Conservation (phyloP, 2,797 vertebrate species). For the Huso huso region DNA sequence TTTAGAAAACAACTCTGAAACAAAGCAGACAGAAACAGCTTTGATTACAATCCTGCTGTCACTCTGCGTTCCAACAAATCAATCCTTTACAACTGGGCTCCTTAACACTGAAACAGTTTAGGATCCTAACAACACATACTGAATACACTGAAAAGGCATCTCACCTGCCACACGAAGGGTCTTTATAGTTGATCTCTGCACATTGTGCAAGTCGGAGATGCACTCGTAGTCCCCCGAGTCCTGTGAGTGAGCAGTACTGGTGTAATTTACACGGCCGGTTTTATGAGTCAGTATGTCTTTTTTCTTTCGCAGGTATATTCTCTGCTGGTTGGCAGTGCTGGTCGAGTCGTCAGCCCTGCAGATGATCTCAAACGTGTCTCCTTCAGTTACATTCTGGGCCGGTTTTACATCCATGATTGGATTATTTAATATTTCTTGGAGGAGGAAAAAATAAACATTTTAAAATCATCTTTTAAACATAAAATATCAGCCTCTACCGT, state of each 20-base stretch:
- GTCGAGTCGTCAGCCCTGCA: slow-evolving; percentile 25
- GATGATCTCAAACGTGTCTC: slow-evolving; percentile 41
- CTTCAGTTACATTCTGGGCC: slow-evolving; percentile 41
- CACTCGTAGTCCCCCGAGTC: slow-evolving; percentile 43
- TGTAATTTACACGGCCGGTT: slow-evolving; percentile 19
- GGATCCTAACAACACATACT: neutral
- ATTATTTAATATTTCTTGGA: slow-evolving; percentile 39
- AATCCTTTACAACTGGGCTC: neutral
- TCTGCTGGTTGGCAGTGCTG: accelerated
- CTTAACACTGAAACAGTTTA: neutral
- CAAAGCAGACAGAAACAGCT: neutral
- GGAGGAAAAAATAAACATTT: slow-evolving; percentile 11
- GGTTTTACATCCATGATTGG: slow-evolving; percentile 39
- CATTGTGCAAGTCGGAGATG: slow-evolving; percentile 7
- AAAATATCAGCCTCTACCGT: no score
- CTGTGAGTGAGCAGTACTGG: slow-evolving; percentile 16
- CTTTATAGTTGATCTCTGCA: slow-evolving; percentile 22
- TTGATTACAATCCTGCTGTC: neutral
- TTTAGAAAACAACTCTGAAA: slow-evolving; percentile 56
- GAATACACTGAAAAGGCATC: slow-evolving; percentile 13
- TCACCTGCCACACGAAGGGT: slow-evolving; percentile 47
- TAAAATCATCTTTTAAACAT: no score
- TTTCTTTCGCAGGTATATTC: slow-evolving; percentile 37
- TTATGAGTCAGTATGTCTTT: slow-evolving; percentile 7
- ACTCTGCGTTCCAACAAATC: no score